phyloP scores from a whole-genome alignment of 2,113 vertebrate genomes.

The Pelobates fuscus region DNA sequence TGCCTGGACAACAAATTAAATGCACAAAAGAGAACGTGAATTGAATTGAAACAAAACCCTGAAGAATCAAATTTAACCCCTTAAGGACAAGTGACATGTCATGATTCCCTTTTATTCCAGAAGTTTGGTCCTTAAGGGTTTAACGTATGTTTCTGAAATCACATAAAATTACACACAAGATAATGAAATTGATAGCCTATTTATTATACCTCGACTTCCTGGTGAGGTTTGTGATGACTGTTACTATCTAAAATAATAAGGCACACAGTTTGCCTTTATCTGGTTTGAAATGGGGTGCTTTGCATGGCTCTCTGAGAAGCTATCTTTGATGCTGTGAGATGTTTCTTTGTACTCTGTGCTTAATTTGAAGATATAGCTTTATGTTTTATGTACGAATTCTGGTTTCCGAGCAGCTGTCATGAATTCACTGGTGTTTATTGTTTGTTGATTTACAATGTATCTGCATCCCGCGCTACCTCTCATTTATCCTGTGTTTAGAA shows the following conservation, averaged over 20 bases:
- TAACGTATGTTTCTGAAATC: too few relatives aligned
- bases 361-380: slow-evolving; percentile 4
- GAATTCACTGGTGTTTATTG: not conserved
- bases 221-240: not conserved
- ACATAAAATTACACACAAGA: too few relatives aligned
- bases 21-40: too few relatives aligned
- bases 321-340: not conserved
- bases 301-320: not conserved
- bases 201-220: too few relatives aligned
- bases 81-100: too few relatives aligned
- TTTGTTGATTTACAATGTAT: slow-evolving; percentile 5
- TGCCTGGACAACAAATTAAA: too few relatives aligned
- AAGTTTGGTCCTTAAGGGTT: too few relatives aligned
- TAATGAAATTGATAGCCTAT: too few relatives aligned
- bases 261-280: not conserved
- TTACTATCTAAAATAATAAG: not conserved
- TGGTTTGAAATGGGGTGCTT: not conserved
- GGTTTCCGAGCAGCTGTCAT: not conserved
- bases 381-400: not conserved
- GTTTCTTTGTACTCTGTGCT: not conserved
- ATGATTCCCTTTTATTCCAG: too few relatives aligned
- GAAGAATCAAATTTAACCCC: too few relatives aligned
- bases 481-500: slow-evolving; percentile 17
- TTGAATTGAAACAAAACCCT: too few relatives aligned
- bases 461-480: not conserved